A percentile compares a stretch with the other conserved stretches of the same genome.
phyloP scores from a whole-genome alignment of 2,113 vertebrate genomes.

The Delphinapterus leucas region DNA sequence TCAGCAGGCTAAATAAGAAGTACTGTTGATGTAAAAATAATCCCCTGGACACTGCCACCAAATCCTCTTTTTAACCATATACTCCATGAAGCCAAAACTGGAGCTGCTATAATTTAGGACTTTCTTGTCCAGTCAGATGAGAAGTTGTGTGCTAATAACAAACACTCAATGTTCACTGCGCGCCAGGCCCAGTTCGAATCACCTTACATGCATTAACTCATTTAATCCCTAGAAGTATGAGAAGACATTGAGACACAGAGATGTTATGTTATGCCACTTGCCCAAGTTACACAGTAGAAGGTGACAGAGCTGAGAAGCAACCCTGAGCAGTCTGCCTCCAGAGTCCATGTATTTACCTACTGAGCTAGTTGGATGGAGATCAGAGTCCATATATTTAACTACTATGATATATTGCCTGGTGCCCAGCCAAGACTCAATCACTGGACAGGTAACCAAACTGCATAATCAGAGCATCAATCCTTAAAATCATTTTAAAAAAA shows the following conservation, averaged over 20 bases:
- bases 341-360: background rate
- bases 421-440: background rate
- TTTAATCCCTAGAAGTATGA: background rate
- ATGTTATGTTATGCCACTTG: background rate
- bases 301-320: background rate
- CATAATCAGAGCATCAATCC: background rate
- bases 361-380: background rate
- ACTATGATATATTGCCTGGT: background rate
- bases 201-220: background rate
- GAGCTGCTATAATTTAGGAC: background rate
- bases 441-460: too few relatives aligned
- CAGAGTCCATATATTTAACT: background rate
- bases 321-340: background rate
- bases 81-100: background rate
- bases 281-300: background rate
- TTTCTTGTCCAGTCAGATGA: background rate
- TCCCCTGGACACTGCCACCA: background rate
- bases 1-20: background rate
- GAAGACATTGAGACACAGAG: background rate
- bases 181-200: background rate
- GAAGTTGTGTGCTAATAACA: background rate
- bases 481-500: background rate
- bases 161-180: background rate
- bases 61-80: background rate
- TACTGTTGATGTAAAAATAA: background rate